Base-by-base conservation (phyloP, 2,888 invertebrate genomes). In the Podabrus alpinus region DNA sequence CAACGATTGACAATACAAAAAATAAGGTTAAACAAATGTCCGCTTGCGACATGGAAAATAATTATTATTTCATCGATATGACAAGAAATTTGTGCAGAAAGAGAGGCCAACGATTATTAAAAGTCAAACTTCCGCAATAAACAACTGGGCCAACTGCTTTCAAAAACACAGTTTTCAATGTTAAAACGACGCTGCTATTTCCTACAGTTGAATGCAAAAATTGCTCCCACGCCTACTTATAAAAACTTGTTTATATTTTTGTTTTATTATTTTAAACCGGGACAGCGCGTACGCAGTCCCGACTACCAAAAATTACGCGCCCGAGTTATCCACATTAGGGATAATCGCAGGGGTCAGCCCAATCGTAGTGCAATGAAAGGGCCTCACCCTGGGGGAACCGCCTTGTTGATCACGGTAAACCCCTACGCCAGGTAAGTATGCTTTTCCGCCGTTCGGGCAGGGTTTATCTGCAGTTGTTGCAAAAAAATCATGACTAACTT, bases 301-400 rank as follows among this genome's bases (percentile, higher is more conserved):
- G 90, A 89, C 90, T 90, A 90, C 87, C 90, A 91, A 91, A 90
- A 91, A 90, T 90, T 89, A 85, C 89, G 90, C 91, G 90, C 89
- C 91, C 91, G 91, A 92, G 91, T 90, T 91, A 90, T 89, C 90
- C 91, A 89, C 91, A 90, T 92, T 92, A 91, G 91, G 91, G 90
- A 89, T 90, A 92, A 91, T 92, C 92, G 92, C 92, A 92, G 89
- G 90, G 61, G 15, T n/a, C 29, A 29, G 29, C 25, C 25, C 25
- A 25, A 25, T 21, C 92, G 88, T 84, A 89, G 93, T 93, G 93
- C 93, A 93, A 93, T 92, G 92, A 89, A 86, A 88, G 86, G 89
- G 91, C 90, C 92, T 92, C 92, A 84, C 88, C 90, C 91, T 90
- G 92, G 91, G 89, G 91, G 89, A 90, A 91, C 91, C 90, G 89